Conservation (phyloP, 2,113 vertebrate species). For the Eudyptes chrysolophus region DNA sequence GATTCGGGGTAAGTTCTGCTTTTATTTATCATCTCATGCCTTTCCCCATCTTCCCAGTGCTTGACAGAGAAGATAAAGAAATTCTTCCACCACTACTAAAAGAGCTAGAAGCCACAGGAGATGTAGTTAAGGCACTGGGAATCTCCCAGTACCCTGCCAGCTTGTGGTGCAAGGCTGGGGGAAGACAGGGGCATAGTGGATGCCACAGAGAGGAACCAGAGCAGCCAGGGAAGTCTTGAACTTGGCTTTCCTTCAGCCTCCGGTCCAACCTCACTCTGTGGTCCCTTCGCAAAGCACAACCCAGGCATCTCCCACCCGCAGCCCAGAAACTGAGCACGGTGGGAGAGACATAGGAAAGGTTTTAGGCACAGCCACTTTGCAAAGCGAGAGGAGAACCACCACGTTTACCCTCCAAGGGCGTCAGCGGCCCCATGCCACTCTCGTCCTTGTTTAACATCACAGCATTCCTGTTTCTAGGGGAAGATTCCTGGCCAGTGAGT, state of each 20-base stretch:
- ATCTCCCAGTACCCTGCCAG: neutral
- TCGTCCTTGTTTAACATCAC: neutral
- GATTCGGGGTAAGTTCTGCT: conserved; percentile 74
- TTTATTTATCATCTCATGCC: neutral
- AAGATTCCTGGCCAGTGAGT: neutral
- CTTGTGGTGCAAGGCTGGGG: neutral
- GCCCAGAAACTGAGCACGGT: neutral
- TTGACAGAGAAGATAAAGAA: neutral
- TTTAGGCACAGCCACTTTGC: neutral
- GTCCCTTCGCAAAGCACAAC: neutral
- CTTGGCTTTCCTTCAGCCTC: neutral
- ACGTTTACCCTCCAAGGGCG: neutral
- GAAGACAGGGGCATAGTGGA: neutral
- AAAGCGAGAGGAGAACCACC: neutral
- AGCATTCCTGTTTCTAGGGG: neutral
- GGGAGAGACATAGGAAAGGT: neutral
- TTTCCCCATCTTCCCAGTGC: neutral
- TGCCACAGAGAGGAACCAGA: neutral
- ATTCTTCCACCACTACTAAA: neutral
- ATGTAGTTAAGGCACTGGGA: neutral
- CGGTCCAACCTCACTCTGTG: accelerated
- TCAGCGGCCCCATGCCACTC: neutral
- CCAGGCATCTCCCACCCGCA: neutral
- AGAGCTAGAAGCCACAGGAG: neutral
- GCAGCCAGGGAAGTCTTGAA: neutral